A percentile compares a stretch with the other conserved stretches of the same genome.
Evolutionary conservation across 1,140 invertebrate species (phyloP).

Genomic region (Sarcophaga bullata): DNA sequence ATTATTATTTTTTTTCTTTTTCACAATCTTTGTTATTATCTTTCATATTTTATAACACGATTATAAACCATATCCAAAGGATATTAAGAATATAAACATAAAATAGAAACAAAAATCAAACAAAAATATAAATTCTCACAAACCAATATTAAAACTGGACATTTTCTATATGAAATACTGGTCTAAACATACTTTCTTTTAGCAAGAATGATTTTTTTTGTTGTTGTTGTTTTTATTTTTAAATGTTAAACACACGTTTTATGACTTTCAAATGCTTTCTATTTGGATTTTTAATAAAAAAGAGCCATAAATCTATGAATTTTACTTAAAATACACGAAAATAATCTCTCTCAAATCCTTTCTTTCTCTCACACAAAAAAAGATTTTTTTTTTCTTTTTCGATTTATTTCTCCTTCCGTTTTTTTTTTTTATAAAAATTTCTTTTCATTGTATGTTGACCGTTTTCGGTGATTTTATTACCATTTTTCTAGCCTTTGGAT

Average conservation of each 20-base stretch:
- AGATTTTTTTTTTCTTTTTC: too few species aligned
- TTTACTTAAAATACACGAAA: neutral
- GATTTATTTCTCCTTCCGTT: too few species aligned
- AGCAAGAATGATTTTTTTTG: neutral
- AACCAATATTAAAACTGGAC: slow-evolving; percentile 20
- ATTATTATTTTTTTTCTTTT: too few species aligned
- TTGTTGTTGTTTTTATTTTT: slow-evolving; percentile 1
- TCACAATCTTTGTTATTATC: neutral
- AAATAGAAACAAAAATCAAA: slow-evolving; percentile 19
- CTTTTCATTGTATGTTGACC: neutral
- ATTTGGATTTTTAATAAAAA: neutral
- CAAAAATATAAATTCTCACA: neutral
- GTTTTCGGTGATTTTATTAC: neutral
- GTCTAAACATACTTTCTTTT: neutral
- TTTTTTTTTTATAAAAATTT: neutral
- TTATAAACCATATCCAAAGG: slow-evolving; percentile 33
- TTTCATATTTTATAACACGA: neutral
- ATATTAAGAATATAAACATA: slow-evolving; percentile 25
- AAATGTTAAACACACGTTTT: slow-evolving; percentile 30
- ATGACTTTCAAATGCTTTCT: neutral
- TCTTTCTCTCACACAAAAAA: too few species aligned
- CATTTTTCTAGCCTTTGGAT: neutral
- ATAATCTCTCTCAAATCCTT: too few species aligned
- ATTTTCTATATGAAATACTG: neutral
- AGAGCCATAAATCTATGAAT: neutral